Evolutionary conservation across 2,797 vertebrate species (phyloP), one percentile per base, ranked within the genome.

Genomic region (Hybognathus amarus): DNA sequence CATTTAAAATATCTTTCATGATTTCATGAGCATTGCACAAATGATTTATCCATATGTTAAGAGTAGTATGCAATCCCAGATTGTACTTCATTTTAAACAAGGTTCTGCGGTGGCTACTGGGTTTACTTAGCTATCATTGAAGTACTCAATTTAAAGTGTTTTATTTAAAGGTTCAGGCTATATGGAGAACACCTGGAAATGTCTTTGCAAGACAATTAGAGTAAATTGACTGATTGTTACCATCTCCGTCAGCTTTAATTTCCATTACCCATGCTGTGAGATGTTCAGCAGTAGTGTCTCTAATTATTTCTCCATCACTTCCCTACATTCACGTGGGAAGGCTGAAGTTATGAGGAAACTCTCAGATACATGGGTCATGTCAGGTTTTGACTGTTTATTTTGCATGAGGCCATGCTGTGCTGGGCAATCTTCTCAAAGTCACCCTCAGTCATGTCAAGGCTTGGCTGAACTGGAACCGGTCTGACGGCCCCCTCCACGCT

Each of bases 371-470:
- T 68, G 42, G 66, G 69, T n/a, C 36, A 83, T 24, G 38, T 77
- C 6, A 20, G 64, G 24, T 77, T 77, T 77, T 61, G 64, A 27
- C 52, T 70, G 74, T 78, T 83, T 78, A 61, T 77, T 69, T 83
- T 83, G 66, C 52, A 69, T 77, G 22, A 68, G 50, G 27, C 22
- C 27, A 61, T 47, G 66, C 52, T 77, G 64, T 77, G 75, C 30
- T 36, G 66, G 47, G 20, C 63, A 66, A 64, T 69, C 74, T 69
- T 77, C 40, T 78, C 82, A 83, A 83, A 83, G 82, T 78, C 75
- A 77, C 82, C 82, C 74, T 83, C 40, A 83, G 64, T 77, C 81
- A 77, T 63, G 63, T 83, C 76, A 80, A 18, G 66, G 64, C 36
- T 68, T 69, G 50, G 63, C 61, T 79, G 81, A 83, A 69, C 76